Evolutionary conservation across 2,888 invertebrate species (phyloP).

Genomic region (Agrochola lychnidis): DNA sequence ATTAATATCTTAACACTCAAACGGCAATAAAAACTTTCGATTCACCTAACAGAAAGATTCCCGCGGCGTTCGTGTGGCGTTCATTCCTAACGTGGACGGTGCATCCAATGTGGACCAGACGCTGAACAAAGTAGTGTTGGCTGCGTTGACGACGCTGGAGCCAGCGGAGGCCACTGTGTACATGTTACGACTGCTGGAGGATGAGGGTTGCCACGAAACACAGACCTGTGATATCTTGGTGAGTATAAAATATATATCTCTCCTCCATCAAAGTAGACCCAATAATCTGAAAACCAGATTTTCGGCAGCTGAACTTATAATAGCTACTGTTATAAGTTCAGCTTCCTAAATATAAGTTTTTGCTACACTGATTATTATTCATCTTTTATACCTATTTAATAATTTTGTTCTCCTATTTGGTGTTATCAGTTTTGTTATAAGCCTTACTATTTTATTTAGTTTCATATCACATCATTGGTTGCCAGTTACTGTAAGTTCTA

Average conservation of each 20-base stretch:
- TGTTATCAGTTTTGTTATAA: conserved; percentile 1
- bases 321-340: background rate
- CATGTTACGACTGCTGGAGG: conserved; percentile 90
- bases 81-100: conserved; percentile 93
- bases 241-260: conserved; percentile 60
- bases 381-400: background rate
- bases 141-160: conserved; percentile 91
- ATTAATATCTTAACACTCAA: too few relatives aligned
- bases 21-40: background rate
- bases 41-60: conserved; percentile 90
- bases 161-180: conserved; percentile 91
- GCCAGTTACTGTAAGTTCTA: conserved; percentile 4
- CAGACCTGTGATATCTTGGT: conserved; percentile 91
- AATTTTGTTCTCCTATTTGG: background rate
- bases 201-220: conserved; percentile 89
- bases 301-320: background rate
- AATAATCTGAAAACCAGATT: background rate
- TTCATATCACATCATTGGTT: background rate
- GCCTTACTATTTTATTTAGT: conserved; percentile 12
- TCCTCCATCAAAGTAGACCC: too few relatives aligned
- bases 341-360: background rate
- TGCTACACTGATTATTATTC: background rate
- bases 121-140: conserved; percentile 93
- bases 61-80: conserved; percentile 92
- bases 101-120: conserved; percentile 85